Percentiles rank a stretch among this genome's conserved stretches.
Conservation (phyloP, 2,888 invertebrate genomes). For the Gisinianus flammeolus region DNA sequence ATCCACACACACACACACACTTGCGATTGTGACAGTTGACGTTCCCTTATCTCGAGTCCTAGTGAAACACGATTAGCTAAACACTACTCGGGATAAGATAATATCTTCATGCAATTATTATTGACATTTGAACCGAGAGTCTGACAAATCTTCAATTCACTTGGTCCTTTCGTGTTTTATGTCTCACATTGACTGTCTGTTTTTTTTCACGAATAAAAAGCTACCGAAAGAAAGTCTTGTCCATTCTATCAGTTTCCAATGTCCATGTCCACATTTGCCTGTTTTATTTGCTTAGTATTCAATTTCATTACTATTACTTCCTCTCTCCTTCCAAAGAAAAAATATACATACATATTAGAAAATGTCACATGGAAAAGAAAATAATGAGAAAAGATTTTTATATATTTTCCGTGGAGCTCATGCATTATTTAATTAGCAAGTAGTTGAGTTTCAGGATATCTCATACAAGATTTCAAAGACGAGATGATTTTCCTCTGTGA, state of each 20-base stretch:
- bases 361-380: too few species aligned
- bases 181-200: conserved; percentile 4
- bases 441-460: too few species aligned
- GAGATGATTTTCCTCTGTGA: too few species aligned
- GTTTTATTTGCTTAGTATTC: too few species aligned
- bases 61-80: conserved; percentile 39
- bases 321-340: too few species aligned
- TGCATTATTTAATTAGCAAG: too few species aligned
- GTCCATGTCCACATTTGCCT: too few species aligned
- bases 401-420: too few species aligned
- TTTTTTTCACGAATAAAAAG: neutral
- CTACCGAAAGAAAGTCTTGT: neutral
- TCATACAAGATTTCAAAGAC: too few species aligned
- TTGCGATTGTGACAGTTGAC: conserved; percentile 26
- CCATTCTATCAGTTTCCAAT: neutral
- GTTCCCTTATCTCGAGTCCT: conserved; percentile 15
- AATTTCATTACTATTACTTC: too few species aligned
- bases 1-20: neutral
- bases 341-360: too few species aligned
- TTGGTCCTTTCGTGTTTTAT: conserved; percentile 20
- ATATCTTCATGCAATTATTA: conserved; percentile 32
- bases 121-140: conserved; percentile 29
- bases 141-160: conserved; percentile 25
- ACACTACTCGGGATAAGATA: conserved; percentile 34
- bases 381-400: too few species aligned